Percentiles rank a stretch among this genome's conserved stretches.
These are phyloP conservation scores for Tenthredo distinguenda DNA, from an alignment of 2,888 invertebrate species.

Conservation along the genomic window DNA sequence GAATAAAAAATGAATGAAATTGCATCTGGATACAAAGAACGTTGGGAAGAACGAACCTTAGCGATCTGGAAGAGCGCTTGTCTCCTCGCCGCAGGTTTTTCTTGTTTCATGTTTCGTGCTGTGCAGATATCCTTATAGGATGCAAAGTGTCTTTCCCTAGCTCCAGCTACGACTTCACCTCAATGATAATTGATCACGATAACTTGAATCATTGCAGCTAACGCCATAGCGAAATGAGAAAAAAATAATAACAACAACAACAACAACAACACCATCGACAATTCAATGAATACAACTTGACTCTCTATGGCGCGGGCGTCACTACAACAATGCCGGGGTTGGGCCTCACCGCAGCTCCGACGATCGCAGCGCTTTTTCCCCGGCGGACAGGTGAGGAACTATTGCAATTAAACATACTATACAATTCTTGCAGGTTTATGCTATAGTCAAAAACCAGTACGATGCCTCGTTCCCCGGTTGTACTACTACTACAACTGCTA, in stretches of 20 bases:
- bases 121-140: background rate
- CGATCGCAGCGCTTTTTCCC: conserved; percentile 70
- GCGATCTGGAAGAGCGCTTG: conserved; percentile 87
- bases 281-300: conserved; percentile 53
- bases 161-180: background rate
- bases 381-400: conserved; percentile 69
- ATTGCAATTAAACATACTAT: conserved; percentile 1
- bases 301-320: conserved; percentile 73
- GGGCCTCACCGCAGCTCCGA: conserved; percentile 68
- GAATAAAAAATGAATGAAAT: background rate
- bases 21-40: background rate
- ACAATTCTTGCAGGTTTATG: background rate
- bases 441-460: conserved; percentile 8
- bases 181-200: conserved; percentile 35
- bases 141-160: background rate
- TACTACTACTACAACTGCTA: conserved; percentile 47
- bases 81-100: conserved; percentile 66
- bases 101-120: conserved; percentile 70
- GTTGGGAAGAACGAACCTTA: conserved; percentile 80
- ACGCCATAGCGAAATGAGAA: conserved; percentile 46
- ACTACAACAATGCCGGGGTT: conserved; percentile 74
- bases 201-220: background rate
- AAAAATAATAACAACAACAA: conserved; percentile 34
- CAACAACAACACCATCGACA: conserved; percentile 39
- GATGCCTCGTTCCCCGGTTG: conserved; percentile 20